Conservation (phyloP, 2,113 vertebrate species). For the Nannospalax galili region DNA sequence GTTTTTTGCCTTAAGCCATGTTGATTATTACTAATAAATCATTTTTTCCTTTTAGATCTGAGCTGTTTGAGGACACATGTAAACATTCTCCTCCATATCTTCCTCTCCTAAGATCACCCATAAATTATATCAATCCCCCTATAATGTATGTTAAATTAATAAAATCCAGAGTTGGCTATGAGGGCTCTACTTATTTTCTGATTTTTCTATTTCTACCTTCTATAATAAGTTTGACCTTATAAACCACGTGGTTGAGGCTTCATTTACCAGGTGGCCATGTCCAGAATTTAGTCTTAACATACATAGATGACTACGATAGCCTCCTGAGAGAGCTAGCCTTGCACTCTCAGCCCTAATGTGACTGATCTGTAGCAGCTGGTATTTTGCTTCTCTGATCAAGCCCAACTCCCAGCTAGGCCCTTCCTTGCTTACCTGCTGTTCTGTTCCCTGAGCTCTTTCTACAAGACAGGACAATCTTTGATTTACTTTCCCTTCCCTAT, state of each 20-base stretch:
- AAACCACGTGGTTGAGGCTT: too few species aligned
- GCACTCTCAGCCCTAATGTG: not conserved
- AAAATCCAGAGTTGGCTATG: not conserved
- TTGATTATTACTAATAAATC: not conserved
- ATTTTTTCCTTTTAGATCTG: not conserved
- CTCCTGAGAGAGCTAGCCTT: not conserved
- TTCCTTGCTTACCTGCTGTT: not conserved
- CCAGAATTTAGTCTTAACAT: not conserved
- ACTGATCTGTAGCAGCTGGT: not conserved
- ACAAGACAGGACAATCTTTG: not conserved
- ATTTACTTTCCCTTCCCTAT: not conserved
- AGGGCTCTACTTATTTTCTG: not conserved
- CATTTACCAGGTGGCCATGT: not conserved
- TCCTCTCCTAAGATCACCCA: not conserved
- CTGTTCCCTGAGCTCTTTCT: slow-evolving; percentile 8
- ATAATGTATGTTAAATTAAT: not conserved
- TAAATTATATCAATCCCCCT: not conserved
- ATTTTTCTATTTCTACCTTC: not conserved
- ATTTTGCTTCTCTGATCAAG: not conserved
- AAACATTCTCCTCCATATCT: not conserved
- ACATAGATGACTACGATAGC: not conserved
- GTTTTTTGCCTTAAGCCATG: not conserved
- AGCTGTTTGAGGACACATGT: not conserved
- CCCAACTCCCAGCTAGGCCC: not conserved
- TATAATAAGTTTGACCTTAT: not conserved